These are phyloP conservation scores for Heteromyza rotundicornis DNA, from an alignment of 2,888 invertebrate genomes.

Conservation along the genomic window DNA sequence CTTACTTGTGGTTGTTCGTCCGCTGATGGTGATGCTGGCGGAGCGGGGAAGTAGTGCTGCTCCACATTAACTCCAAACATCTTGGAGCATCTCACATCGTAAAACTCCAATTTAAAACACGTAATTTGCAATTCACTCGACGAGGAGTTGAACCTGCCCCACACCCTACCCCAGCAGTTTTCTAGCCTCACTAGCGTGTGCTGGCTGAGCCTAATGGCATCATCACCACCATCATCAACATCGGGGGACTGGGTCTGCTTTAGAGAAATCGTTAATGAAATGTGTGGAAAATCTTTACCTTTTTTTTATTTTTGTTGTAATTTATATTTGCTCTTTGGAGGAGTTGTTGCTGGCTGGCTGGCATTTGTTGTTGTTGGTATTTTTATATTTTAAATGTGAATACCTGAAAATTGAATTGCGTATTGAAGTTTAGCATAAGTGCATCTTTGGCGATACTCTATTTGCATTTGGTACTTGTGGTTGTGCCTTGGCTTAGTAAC, in stretches of 20 bases:
- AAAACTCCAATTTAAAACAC: conserved; percentile 61
- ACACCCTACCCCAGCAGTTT: neutral
- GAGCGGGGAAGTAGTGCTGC: conserved; percentile 17
- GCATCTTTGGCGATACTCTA: conserved; percentile 22
- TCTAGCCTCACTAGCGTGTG: neutral
- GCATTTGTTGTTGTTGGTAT: conserved; percentile 2
- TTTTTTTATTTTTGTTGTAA: conserved; percentile 6
- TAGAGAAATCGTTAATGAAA: conserved; percentile 38
- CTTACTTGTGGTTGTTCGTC: too few species aligned
- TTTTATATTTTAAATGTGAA: too few species aligned
- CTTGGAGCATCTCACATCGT: conserved; percentile 57
- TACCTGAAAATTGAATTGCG: conserved; percentile 3
- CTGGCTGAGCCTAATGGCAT: conserved; percentile 31
- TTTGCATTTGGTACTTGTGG: conserved; percentile 36
- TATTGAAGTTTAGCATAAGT: neutral
- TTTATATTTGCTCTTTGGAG: neutral
- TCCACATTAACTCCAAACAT: conserved; percentile 23
- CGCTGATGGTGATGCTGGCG: conserved; percentile 1
- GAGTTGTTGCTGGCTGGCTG: conserved; percentile 2
- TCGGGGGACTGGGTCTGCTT: conserved; percentile 29
- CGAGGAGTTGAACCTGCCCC: conserved; percentile 21
- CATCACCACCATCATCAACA: conserved; percentile 21
- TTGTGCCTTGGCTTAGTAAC: conserved; percentile 35
- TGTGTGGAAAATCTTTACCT: conserved; percentile 19
- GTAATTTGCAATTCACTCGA: conserved; percentile 60